Conservation (phyloP, 2,797 vertebrate genomes). For the Apogon hyalosoma region DNA sequence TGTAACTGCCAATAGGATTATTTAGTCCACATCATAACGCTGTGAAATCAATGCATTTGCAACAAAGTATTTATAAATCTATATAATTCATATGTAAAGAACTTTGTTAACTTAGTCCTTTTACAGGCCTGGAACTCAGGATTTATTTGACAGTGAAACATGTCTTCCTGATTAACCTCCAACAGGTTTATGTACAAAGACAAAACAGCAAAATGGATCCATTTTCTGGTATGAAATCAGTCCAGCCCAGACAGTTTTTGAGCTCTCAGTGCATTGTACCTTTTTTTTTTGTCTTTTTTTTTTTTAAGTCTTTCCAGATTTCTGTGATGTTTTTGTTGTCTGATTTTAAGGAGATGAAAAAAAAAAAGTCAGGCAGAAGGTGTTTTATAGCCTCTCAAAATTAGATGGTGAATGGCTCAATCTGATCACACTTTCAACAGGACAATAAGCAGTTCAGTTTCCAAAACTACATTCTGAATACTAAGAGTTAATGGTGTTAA, state of each 20-base stretch:
- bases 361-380: too few species aligned
- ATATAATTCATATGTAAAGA: conserved; percentile 22
- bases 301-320: too few species aligned
- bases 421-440: too few species aligned
- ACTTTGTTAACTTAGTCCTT: conserved; percentile 23
- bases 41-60: conserved; percentile 51
- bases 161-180: neutral
- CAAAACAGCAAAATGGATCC: neutral
- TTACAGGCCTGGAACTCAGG: conserved; percentile 54
- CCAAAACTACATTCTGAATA: conserved; percentile 11
- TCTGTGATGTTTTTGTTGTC: too few species aligned
- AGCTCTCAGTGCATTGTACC: neutral
- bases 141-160: conserved; percentile 30
- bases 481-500: neutral
- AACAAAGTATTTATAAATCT: conserved; percentile 52
- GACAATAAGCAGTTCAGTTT: conserved; percentile 22
- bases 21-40: conserved; percentile 27
- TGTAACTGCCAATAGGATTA: conserved; percentile 22
- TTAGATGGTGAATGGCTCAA: too few species aligned
- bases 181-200: neutral
- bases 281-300: too few species aligned
- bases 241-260: neutral
- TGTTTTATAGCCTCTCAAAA: too few species aligned
- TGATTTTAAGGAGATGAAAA: too few species aligned
- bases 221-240: neutral